These are phyloP conservation scores for Amazona guildingii DNA, from an alignment of 2,113 vertebrate species.

Conservation along the genomic window DNA sequence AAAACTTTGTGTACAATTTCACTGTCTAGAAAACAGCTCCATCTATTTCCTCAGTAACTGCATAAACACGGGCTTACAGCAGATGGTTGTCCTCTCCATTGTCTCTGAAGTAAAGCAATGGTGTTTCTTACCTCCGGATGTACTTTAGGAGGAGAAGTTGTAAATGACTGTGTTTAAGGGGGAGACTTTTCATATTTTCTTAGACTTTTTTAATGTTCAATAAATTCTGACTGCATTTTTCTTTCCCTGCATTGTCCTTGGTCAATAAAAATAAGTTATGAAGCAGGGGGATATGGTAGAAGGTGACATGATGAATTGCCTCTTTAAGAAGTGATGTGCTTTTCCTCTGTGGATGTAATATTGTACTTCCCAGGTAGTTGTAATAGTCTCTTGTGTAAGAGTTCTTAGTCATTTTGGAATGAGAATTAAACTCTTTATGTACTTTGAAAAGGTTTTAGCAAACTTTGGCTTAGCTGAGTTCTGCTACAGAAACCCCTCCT, in stretches of 20 bases:
- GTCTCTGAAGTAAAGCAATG: not conserved
- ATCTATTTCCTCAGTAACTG: not conserved
- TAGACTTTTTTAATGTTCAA: not conserved
- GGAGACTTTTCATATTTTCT: slow-evolving; percentile 3
- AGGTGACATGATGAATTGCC: slow-evolving; percentile 18
- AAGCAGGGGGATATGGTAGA: not conserved
- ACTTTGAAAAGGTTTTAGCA: not conserved
- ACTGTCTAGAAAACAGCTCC: not conserved
- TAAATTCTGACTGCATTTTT: slow-evolving; percentile 12
- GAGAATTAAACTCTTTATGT: not conserved
- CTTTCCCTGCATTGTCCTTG: slow-evolving; percentile 31
- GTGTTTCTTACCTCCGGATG: not conserved
- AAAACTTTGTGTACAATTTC: not conserved
- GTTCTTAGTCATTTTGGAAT: not conserved
- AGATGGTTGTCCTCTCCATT: not conserved
- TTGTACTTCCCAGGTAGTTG: not conserved
- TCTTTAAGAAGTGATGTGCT: not conserved
- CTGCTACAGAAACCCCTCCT: not conserved
- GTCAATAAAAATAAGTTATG: slow-evolving; percentile 57
- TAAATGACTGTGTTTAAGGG: slow-evolving; percentile 18
- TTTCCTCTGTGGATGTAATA: not conserved
- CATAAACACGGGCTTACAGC: not conserved
- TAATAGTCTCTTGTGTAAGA: not conserved
- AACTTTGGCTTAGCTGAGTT: not conserved
- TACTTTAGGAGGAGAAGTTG: slow-evolving; percentile 25